Conservation (phyloP, 1,140 invertebrate species). For the Rhagoletis zephyria region DNA sequence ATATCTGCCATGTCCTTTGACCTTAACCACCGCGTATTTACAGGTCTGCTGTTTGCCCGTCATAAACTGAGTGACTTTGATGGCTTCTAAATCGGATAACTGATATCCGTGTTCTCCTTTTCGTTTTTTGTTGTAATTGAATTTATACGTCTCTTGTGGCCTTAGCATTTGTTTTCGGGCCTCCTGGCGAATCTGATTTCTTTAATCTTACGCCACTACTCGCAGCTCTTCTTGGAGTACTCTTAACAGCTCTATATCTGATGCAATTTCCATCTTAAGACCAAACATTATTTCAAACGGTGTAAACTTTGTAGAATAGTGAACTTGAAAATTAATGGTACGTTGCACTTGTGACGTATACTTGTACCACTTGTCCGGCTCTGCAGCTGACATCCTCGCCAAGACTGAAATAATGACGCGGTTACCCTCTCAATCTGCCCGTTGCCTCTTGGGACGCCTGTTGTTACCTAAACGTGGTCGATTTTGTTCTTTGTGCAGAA, state of each 20-base stretch:
- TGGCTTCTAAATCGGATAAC: constrained; percentile 68
- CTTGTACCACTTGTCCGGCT: constrained; percentile 65
- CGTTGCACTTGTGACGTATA: constrained; percentile 62
- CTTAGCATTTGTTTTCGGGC: constrained; percentile 56
- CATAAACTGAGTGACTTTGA: constrained; percentile 69
- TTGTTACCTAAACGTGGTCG: too few relatives aligned
- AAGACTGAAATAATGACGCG: neutral
- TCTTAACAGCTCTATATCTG: constrained; percentile 60
- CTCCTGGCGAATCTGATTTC: constrained; percentile 51
- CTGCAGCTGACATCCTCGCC: constrained; percentile 56
- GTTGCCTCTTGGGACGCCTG: too few relatives aligned
- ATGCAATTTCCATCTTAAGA: constrained; percentile 62
- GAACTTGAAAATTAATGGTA: constrained; percentile 65
- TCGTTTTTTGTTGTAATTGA: constrained; percentile 64
- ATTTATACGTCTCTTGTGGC: constrained; percentile 67
- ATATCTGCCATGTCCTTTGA: too few relatives aligned
- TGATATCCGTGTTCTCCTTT: constrained; percentile 63
- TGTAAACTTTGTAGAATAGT: constrained; percentile 64
- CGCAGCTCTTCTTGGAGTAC: constrained; percentile 64
- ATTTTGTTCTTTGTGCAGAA: too few relatives aligned
- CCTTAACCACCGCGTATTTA: constrained; percentile 64
- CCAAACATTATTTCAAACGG: constrained; percentile 70
- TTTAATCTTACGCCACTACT: constrained; percentile 56
- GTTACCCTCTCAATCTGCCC: too few relatives aligned
- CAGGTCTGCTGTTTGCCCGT: constrained; percentile 65